Base-by-base conservation (phyloP, 2,888 invertebrate genomes). In the Tanypteryx hageni region DNA sequence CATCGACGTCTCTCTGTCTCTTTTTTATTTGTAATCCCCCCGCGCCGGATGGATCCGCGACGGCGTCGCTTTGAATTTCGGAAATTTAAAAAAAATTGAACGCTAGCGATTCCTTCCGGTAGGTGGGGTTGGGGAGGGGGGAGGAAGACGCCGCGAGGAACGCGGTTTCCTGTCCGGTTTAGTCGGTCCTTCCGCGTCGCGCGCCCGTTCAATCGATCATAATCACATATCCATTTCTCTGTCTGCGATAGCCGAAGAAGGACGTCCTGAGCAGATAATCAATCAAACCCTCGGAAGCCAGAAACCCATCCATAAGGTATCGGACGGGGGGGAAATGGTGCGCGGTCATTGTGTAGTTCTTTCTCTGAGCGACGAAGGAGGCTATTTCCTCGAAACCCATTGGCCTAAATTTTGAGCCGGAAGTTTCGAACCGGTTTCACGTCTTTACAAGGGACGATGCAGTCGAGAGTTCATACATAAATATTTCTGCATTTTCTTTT, bases 161-260 rank as follows among this genome's bases (percentile, higher is more conserved):
- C 22, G 22, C 22, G 22, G 61, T 22, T 61, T 61, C 44, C 89
- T 44, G n/a, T 31, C 31, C 64, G 89, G 31, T 86, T 31, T 59
- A 18, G 31, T 18, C 86, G 31, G 31, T 59, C 64, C 27, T 18
- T 22, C 44, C 64, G 8, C 9, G 13, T n/a, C 27, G 44, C 18
- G 44, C n/a, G 11, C 16, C 89, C n/a, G 11, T 27, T 64, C 44
- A 68, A 89, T 89, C 89, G 89, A 89, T 89, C 89, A 64, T 89
- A 89, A 89, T 89, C 89, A 18, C 64, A 89, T 64, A 89, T 44
- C 89, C 64, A 89, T 89, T 68, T 64, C 89, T 64, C 64, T 64
- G 64, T 31, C 44, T 68, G 64, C 44, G 13, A 89, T 44, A 44
- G 64, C n/a, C 56, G 61, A 68, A 68, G 64, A 89, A 89, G 31